These are phyloP conservation scores for Poliocrania exsul DNA, from an alignment of 2,797 vertebrate species.

Conservation along the genomic window DNA sequence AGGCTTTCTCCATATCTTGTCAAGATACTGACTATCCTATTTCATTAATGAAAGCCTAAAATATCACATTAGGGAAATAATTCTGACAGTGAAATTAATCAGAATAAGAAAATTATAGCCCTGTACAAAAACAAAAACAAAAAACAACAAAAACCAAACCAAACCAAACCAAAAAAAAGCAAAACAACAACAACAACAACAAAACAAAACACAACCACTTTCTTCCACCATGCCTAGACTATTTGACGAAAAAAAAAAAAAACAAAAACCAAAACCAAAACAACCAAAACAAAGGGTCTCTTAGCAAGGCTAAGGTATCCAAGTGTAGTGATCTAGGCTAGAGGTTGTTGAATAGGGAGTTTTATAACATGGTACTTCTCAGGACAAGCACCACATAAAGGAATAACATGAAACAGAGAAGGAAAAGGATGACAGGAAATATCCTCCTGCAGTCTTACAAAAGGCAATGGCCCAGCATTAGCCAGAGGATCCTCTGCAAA, in stretches of 20 bases:
- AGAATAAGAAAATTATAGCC: not conserved
- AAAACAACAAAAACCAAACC: no score
- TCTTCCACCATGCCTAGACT: not conserved
- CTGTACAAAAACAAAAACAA: no score
- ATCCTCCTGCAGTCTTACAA: not conserved
- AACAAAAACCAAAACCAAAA: no score
- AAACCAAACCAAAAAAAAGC: not conserved
- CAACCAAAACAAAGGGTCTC: not conserved
- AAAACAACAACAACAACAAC: no score
- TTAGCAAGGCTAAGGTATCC: not conserved
- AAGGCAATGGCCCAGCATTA: not conserved
- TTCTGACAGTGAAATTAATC: not conserved
- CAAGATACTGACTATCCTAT: not conserved
- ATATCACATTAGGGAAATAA: not conserved
- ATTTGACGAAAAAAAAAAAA: not conserved
- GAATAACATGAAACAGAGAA: not conserved
- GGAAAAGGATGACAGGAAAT: not conserved
- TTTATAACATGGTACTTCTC: not conserved
- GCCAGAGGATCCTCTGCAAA: not conserved
- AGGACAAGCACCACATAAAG: not conserved
- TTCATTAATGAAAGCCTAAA: not conserved
- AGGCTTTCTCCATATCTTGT: not conserved
- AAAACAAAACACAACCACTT: not conserved
- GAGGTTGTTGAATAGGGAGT: rapidly evolving
- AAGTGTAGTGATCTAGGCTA: not conserved